phyloP scores from a whole-genome alignment of 1,140 invertebrate species.

The Eurosta solidaginis region DNA sequence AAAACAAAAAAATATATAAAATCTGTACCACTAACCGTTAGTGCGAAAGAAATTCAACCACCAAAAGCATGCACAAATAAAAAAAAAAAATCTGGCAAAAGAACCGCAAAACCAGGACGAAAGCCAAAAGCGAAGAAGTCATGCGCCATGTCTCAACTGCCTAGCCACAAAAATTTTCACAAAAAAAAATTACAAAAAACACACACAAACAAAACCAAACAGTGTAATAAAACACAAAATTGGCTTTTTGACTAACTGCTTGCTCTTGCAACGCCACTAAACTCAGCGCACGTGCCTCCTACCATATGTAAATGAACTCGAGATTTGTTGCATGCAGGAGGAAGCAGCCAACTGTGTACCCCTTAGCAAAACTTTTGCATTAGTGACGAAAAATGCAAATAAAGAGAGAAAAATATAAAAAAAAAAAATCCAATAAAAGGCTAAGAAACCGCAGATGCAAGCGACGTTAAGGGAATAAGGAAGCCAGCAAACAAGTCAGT shows the following conservation, averaged over 20 bases:
- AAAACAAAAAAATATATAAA: background rate
- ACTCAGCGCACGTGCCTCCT: background rate
- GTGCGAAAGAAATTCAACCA: background rate
- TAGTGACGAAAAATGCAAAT: conserved; percentile 56
- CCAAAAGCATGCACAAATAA: background rate
- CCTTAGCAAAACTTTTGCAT: conserved; percentile 57
- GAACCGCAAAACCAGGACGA: background rate
- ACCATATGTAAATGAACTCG: conserved; percentile 13
- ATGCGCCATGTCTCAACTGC: background rate
- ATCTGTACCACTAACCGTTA: background rate
- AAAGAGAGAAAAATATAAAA: background rate
- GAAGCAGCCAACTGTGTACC: conserved; percentile 42
- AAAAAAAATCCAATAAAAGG: background rate
- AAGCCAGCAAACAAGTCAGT: background rate
- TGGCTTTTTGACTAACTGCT: conserved; percentile 18
- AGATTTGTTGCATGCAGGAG: conserved; percentile 19
- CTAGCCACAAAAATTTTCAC: background rate
- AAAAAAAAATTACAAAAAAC: background rate
- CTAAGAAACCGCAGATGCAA: background rate
- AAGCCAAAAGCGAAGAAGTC: background rate
- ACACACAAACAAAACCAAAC: no score
- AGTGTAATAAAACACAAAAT: background rate
- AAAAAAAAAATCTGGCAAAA: background rate
- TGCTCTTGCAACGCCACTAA: background rate
- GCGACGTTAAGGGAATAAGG: background rate